phyloP scores from a whole-genome alignment of 2,113 vertebrate species.

The Crotalus helleri region DNA sequence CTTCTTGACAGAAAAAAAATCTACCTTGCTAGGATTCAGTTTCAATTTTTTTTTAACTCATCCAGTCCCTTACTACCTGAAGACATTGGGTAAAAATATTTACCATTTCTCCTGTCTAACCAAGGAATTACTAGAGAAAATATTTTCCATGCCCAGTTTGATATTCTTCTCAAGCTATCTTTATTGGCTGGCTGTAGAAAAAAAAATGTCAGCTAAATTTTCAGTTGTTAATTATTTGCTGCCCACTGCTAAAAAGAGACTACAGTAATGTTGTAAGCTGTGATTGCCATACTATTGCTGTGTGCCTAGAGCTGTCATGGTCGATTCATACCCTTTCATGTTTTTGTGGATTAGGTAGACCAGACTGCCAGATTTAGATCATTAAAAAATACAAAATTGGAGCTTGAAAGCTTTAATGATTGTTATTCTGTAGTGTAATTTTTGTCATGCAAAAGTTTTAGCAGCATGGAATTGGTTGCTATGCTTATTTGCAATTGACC shows the following conservation, averaged over 20 bases:
- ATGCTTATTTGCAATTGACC: slow-evolving; percentile 19
- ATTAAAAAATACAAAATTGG: background rate
- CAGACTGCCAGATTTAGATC: background rate
- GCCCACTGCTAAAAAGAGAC: background rate
- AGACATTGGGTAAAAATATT: background rate
- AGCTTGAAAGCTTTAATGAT: background rate
- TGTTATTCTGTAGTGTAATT: background rate
- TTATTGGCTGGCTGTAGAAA: background rate
- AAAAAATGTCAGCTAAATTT: background rate
- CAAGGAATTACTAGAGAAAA: background rate
- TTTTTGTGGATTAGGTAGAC: background rate
- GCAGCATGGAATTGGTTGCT: background rate
- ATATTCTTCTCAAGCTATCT: background rate
- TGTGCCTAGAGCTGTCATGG: background rate
- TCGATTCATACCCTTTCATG: background rate
- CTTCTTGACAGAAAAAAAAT: background rate
- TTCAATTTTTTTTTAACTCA: background rate
- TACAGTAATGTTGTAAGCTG: background rate
- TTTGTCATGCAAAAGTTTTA: slow-evolving; percentile 1
- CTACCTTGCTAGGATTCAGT: background rate
- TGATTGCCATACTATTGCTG: no score
- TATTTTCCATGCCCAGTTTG: background rate
- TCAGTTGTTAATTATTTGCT: background rate
- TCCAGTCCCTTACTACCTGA: background rate
- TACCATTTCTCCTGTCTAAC: background rate